A percentile compares a stretch with the other conserved stretches of the same genome.
These are phyloP conservation scores for Mizuhopecten yessoensis DNA, from an alignment of 1,140 invertebrate species.

Conservation along the genomic window DNA sequence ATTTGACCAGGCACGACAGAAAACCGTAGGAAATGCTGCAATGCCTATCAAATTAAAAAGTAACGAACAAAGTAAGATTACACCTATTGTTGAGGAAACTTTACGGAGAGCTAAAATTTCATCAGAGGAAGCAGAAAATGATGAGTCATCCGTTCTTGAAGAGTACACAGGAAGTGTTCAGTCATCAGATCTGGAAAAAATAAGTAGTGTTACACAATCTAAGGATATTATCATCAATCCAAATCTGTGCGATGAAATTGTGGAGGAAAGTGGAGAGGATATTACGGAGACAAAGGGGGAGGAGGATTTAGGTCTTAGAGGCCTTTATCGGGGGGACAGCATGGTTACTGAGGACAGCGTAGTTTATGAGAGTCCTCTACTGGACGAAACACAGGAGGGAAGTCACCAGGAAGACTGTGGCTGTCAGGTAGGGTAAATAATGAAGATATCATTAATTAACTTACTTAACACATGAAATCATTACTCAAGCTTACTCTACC, in stretches of 20 bases:
- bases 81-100: background rate
- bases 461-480: too few species aligned
- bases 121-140: background rate
- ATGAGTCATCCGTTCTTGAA: background rate
- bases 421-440: slow-evolving; percentile 1
- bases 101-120: background rate
- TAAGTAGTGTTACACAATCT: background rate
- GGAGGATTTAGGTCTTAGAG: background rate
- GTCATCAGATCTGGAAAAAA: background rate
- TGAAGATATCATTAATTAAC: too few species aligned
- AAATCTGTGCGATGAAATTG: background rate
- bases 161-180: background rate
- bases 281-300: background rate
- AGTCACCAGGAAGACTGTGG: background rate
- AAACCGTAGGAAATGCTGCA: background rate
- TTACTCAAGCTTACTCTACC: too few species aligned
- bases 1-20: slow-evolving; percentile 30
- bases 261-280: background rate
- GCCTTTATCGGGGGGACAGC: background rate
- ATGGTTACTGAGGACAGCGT: background rate
- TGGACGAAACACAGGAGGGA: background rate
- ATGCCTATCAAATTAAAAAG: background rate
- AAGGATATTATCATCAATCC: background rate
- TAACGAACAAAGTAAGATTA: background rate
- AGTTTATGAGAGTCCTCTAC: background rate